Evolutionary conservation across 2,113 vertebrate genomes (phyloP).

Genomic region (Amblyopsis rosae): DNA sequence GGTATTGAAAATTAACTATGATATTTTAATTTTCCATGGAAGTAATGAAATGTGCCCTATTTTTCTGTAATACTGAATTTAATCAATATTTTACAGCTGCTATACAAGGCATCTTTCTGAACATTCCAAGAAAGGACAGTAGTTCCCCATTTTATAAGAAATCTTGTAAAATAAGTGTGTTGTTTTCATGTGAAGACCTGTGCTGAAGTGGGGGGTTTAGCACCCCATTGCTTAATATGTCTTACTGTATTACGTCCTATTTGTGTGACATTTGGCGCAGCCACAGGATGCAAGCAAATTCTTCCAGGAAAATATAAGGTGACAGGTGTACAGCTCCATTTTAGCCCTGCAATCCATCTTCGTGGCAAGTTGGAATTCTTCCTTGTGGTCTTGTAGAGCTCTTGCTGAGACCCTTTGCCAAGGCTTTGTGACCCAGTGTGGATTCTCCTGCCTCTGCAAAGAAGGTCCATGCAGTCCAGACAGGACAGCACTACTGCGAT

Average conservation of each 20-base stretch:
- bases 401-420: slow-evolving; percentile 36
- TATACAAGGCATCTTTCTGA: too few relatives aligned
- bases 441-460: slow-evolving; percentile 33
- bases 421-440: slow-evolving; percentile 26
- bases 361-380: slow-evolving; percentile 36
- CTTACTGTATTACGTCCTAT: slow-evolving; percentile 27
- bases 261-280: slow-evolving; percentile 48
- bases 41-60: too few relatives aligned
- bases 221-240: slow-evolving; percentile 18
- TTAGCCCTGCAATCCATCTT: slow-evolving; percentile 47
- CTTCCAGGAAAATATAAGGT: slow-evolving; percentile 40
- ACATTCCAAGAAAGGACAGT: too few relatives aligned
- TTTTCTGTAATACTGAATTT: too few relatives aligned
- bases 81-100: too few relatives aligned
- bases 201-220: background rate
- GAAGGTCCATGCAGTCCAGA: slow-evolving; percentile 12
- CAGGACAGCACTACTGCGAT: slow-evolving; percentile 20
- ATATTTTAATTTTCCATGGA: too few relatives aligned
- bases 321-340: slow-evolving; percentile 57
- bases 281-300: slow-evolving; percentile 18
- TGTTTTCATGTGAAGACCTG: background rate
- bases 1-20: too few relatives aligned
- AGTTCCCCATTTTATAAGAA: background rate
- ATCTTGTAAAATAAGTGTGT: background rate
- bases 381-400: slow-evolving; percentile 26